These are phyloP conservation scores for Leuciscus idus DNA, from an alignment of 2,113 vertebrate genomes.

Conservation along the genomic window DNA sequence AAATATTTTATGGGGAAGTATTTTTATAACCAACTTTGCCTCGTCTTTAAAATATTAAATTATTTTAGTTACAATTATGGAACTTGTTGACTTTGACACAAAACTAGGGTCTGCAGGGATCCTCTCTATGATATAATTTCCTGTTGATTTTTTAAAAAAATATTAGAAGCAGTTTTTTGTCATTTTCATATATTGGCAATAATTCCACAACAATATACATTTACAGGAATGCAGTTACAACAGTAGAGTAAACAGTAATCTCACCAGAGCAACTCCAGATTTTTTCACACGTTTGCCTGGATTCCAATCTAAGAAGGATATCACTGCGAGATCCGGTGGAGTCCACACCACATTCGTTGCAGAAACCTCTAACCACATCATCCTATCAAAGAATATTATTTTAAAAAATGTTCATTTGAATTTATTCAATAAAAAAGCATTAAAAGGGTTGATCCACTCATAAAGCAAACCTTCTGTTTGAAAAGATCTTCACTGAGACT, in stretches of 20 bases:
- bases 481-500: conserved; percentile 32
- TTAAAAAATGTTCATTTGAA: background rate
- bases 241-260: background rate
- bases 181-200: background rate
- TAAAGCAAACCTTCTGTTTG: conserved; percentile 35
- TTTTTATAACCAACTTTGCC: background rate
- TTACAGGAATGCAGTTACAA: background rate
- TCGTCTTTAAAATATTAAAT: background rate
- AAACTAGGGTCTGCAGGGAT: too few species aligned
- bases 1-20: background rate
- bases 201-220: background rate
- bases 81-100: too few species aligned
- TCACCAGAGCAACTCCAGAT: conserved; percentile 38
- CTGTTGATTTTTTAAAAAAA: background rate
- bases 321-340: conserved; percentile 31
- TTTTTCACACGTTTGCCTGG: conserved; percentile 1
- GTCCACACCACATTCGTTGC: conserved; percentile 32
- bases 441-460: background rate
- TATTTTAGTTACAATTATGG: too few species aligned
- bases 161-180: background rate
- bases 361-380: conserved; percentile 17
- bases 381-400: conserved; percentile 2
- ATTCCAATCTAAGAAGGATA: conserved; percentile 27
- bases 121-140: too few species aligned
- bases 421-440: background rate